Percentiles rank a stretch among this genome's conserved stretches.
These are phyloP conservation scores for Yponomeuta plumbellus DNA, from an alignment of 2,888 invertebrate genomes.

Conservation along the genomic window DNA sequence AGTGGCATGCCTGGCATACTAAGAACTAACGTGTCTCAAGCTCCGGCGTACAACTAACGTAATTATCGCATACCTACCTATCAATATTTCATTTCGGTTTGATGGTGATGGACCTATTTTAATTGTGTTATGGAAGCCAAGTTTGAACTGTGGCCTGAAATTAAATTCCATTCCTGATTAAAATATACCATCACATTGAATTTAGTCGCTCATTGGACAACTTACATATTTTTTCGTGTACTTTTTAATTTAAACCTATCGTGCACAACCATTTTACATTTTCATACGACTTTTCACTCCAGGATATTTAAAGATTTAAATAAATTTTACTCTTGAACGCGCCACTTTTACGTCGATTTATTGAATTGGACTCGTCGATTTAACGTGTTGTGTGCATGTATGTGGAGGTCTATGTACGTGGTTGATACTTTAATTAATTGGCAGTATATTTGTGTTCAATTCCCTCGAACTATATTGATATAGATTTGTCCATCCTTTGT, in stretches of 20 bases:
- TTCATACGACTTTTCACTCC: conserved; percentile 23
- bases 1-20: conserved; percentile 58
- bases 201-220: conserved; percentile 5
- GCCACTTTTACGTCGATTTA: neutral
- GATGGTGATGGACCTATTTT: neutral
- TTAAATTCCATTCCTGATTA: neutral
- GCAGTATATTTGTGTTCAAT: conserved; percentile 72
- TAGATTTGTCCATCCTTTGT: neutral
- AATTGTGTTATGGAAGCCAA: neutral
- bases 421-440: conserved; percentile 39
- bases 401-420: neutral
- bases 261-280: conserved; percentile 73
- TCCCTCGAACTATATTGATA: conserved; percentile 43
- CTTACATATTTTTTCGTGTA: conserved; percentile 5
- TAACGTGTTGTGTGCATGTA: neutral
- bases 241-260: conserved; percentile 56
- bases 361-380: neutral
- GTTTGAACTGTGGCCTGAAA: neutral
- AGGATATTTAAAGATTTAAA: neutral
- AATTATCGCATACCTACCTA: conserved; percentile 5
- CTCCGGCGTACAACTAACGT: conserved; percentile 45
- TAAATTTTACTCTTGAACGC: neutral
- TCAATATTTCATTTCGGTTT: neutral
- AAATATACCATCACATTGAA: neutral
- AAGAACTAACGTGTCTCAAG: conserved; percentile 50